These are phyloP conservation scores for Carettochelys insculpta DNA, from an alignment of 2,113 vertebrate species.

Conservation along the genomic window DNA sequence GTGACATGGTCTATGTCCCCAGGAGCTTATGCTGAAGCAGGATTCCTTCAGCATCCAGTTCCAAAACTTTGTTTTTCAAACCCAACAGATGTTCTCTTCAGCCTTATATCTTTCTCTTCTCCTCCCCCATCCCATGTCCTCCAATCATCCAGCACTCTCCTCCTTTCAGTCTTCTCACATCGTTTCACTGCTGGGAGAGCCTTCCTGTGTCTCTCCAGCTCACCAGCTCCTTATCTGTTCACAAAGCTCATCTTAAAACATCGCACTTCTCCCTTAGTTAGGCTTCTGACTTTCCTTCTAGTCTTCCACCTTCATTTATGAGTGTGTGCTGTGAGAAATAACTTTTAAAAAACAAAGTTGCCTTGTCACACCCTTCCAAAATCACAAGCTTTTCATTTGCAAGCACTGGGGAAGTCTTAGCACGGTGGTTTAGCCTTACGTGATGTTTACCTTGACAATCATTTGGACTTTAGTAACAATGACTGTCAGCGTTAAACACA, in stretches of 20 bases:
- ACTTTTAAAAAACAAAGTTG: background rate
- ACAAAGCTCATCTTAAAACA: background rate
- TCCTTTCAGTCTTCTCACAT: background rate
- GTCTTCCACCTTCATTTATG: accelerated
- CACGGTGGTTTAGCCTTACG: background rate
- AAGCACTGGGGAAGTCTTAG: slow-evolving; percentile 19
- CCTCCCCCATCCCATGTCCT: accelerated
- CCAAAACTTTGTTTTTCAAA: slow-evolving; percentile 47
- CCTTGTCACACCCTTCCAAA: background rate
- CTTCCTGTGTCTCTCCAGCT: accelerated
- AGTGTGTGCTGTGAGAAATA: background rate
- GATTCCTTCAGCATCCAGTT: slow-evolving; percentile 5
- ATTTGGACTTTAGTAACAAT: slow-evolving; percentile 29
- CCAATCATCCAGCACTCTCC: background rate
- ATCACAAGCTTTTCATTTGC: background rate
- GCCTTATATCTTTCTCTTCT: accelerated
- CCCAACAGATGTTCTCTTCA: slow-evolving; percentile 27
- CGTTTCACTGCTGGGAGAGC: background rate
- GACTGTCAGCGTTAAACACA: slow-evolving; percentile 42
- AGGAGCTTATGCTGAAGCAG: slow-evolving; percentile 29
- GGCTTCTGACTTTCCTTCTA: background rate
- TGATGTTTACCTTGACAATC: slow-evolving; percentile 50
- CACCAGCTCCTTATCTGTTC: background rate
- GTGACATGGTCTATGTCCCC: accelerated
- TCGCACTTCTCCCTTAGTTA: background rate